Evolutionary conservation across 2,113 vertebrate genomes (phyloP).

Genomic region (Microtus richardsoni): DNA sequence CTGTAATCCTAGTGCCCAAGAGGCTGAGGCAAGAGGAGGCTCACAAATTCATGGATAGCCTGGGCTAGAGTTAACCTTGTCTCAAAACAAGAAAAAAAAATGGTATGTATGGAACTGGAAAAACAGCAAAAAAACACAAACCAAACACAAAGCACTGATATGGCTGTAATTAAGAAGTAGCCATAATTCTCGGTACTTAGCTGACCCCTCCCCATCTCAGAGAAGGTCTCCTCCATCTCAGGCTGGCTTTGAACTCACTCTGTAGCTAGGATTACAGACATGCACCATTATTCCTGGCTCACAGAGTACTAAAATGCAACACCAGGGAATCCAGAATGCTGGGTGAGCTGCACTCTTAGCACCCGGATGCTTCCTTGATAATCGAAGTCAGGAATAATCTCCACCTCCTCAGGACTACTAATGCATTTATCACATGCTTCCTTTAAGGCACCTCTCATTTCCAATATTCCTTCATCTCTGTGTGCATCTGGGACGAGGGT

Average conservation of each 20-base stretch:
- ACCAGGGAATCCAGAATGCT: background rate
- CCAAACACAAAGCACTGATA: background rate
- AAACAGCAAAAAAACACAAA: background rate
- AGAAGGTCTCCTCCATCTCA: background rate
- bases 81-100: background rate
- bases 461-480: background rate
- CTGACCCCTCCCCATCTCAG: background rate
- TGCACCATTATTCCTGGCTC: background rate
- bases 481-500: background rate
- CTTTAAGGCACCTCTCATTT: background rate
- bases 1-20: background rate
- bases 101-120: background rate
- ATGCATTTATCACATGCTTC: background rate
- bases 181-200: background rate
- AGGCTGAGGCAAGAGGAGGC: background rate
- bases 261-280: background rate
- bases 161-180: background rate
- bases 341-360: too few species aligned
- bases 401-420: background rate
- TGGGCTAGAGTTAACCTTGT: background rate
- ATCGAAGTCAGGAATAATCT: conserved; percentile 5
- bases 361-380: conserved; percentile 22
- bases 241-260: background rate
- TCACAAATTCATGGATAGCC: background rate
- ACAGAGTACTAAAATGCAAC: too few species aligned